These are phyloP conservation scores for Stichopus horrens DNA, from an alignment of 53 echinoderm and acorn worm genomes.

Conservation along the genomic window DNA sequence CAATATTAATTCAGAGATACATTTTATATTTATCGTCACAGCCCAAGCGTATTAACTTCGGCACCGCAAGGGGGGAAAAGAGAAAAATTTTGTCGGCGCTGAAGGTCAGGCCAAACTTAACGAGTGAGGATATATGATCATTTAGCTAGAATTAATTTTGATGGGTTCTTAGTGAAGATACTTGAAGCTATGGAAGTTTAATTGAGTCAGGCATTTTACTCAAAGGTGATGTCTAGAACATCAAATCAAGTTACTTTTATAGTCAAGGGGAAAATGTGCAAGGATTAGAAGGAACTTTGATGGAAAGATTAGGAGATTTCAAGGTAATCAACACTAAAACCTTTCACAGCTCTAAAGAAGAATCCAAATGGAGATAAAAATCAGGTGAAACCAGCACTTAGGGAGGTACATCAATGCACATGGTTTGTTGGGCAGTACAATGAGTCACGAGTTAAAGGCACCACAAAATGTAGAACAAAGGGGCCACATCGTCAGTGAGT, in stretches of 20 bases:
- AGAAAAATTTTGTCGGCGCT: not conserved
- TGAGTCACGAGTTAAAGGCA: no score
- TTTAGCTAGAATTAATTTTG: slow-evolving; percentile 7
- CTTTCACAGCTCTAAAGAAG: no score
- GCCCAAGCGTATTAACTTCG: not conserved
- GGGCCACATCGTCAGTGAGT: no score
- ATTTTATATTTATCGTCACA: slow-evolving; percentile 5
- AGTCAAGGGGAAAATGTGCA: not conserved
- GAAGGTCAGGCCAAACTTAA: not conserved
- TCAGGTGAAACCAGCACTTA: no score
- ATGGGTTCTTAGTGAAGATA: not conserved
- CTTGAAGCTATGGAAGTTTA: not conserved
- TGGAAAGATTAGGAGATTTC: not conserved
- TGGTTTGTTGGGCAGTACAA: no score
- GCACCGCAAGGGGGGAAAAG: not conserved
- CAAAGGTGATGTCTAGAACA: not conserved
- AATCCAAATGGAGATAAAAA: no score
- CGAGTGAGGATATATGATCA: not conserved
- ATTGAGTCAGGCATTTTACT: not conserved
- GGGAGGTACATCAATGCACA: no score
- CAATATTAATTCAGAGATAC: slow-evolving; percentile 8
- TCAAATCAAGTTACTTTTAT: not conserved
- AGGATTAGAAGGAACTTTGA: not conserved
- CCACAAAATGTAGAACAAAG: no score
- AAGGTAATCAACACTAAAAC: not conserved